Base-by-base conservation (phyloP, 2,797 vertebrate genomes). In the Poecilia wingei region DNA sequence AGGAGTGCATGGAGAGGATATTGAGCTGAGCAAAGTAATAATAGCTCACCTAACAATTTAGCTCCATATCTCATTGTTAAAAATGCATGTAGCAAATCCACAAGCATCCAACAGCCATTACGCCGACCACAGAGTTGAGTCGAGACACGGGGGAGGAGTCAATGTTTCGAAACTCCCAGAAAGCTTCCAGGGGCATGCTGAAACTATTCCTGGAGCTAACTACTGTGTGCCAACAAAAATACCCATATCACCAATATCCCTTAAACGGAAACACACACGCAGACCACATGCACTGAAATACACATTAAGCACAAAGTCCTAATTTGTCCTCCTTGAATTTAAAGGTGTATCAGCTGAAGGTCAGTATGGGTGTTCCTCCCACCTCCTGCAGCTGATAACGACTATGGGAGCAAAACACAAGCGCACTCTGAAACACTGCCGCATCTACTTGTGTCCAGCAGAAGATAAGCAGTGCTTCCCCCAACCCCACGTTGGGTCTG, bases 311-410 rank as follows among this genome's bases (percentile, higher is more conserved):
- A 75, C 45, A 46, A 31, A 10, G 59, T 84, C 74, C 83, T 82
- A 53, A 82, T 88, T 72, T 79, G 85, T 84, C 75, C 41, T 49
- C 74, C 84, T 79, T 70, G 75, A 75, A 79, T 84, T 36, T 74
- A 79, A 84, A 81, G 57, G 64, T 80, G 8, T 91, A 92, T 92
- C 91, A 89, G 84, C 84, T 31, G 68, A 82, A 72, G 85, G 85
- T 86, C 73, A 76, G n/a, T 8, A 43, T 45, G 82, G 87, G 84
- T 82, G 82, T 86, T 90, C 82, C 80, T 88, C 84, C 84, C 78
- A 18, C 88, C 83, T 77, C 85, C 87, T 84, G 61, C 72, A 68
- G 57, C 88, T 88, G 89, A 93, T 93, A 93, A 91, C 74, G 77
- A 87, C 84, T 83, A 47, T 90, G 80, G 78, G 84, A 91, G 85